Base-by-base conservation (phyloP, 1,140 invertebrate genomes). In the Phymorhynchus buccinoides region DNA sequence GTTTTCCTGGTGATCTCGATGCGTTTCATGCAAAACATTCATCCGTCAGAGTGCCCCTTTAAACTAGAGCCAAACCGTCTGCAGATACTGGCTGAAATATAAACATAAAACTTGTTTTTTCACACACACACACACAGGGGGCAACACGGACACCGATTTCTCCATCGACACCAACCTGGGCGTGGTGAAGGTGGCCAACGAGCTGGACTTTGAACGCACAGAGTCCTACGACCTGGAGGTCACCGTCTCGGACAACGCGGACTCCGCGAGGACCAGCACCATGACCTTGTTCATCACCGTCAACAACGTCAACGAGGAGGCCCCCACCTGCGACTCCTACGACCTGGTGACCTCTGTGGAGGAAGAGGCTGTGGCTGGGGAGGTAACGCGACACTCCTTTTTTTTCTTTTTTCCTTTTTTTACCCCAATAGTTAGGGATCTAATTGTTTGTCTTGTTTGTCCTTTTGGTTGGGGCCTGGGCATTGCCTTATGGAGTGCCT, bases 151-250 rank as follows among this genome's bases (percentile, higher is more conserved):
- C 32, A 78, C 35, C 30, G 84, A 82, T 35, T 90, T 89, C 81
- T 81, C 37, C n/a, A 87, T 90, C 18, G 89, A 82, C 66, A 68
- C 85, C n/a, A 37, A 80, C 9, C 80, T 73, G n/a, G 90, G 90
- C 30, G 80, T 78, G 12, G 84, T 90, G 56, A 86, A 80, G 37
- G 86, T 85, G 44, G 73, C 44, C 3, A 66, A 79, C 9, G 37
- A 37, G 1, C 80, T 91, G 3, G 89, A 91, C 75, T 87, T 87
- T 52, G 90, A 91, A 78, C 88, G 80, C 1, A 82, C 83, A 3
- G 80, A 86, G 79, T 39, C 73, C 35, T 88, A 88, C 80, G 84
- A 68, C 18, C 85, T 88, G 12, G 68, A 77, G 30, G 82, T 89
- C 16, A 56, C 37, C 22, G 87, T 86, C 35, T 85, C 79, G 12